These are phyloP conservation scores for Drosophila auraria DNA, from an alignment of 1,140 invertebrate species.

Conservation along the genomic window DNA sequence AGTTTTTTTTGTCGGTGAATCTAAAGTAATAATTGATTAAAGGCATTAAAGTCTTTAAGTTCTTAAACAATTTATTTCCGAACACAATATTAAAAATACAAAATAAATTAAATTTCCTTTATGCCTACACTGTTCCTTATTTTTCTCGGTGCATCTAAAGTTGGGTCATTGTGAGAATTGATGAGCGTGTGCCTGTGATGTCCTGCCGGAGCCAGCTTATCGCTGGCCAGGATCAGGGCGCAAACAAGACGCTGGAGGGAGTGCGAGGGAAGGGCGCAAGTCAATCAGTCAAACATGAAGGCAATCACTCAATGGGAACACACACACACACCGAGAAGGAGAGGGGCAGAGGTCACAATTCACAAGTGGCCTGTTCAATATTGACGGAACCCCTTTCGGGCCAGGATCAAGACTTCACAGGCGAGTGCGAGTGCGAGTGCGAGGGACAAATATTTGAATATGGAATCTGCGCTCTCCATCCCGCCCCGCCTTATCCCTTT, in stretches of 20 bases:
- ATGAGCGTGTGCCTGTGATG: slow-evolving; percentile 45
- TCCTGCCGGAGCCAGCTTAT: slow-evolving; percentile 59
- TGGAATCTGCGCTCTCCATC: slow-evolving; percentile 12
- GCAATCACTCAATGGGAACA: slow-evolving; percentile 75
- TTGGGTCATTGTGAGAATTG: slow-evolving; percentile 10
- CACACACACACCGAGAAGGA: slow-evolving; percentile 28
- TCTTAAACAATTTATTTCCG: no score
- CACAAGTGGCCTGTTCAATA: slow-evolving; percentile 71
- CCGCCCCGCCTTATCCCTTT: slow-evolving; percentile 3
- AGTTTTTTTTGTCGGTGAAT: no score
- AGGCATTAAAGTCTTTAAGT: no score
- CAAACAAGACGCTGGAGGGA: slow-evolving; percentile 28
- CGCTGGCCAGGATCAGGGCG: slow-evolving; percentile 46
- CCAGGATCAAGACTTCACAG: slow-evolving; percentile 63
- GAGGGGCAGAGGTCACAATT: slow-evolving; percentile 48
- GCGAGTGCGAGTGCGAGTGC: slow-evolving; percentile 35
- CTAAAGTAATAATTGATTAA: no score
- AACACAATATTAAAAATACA: no score
- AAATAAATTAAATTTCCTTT: no score
- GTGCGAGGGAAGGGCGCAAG: slow-evolving; percentile 20
- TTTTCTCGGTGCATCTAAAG: slow-evolving; percentile 38
- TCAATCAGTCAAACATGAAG: slow-evolving; percentile 67
- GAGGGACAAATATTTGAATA: slow-evolving; percentile 70
- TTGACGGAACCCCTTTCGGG: slow-evolving; percentile 69
- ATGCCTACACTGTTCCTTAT: neutral